Evolutionary conservation across 2,888 invertebrate genomes (phyloP).

Genomic region (Cancer borealis): DNA sequence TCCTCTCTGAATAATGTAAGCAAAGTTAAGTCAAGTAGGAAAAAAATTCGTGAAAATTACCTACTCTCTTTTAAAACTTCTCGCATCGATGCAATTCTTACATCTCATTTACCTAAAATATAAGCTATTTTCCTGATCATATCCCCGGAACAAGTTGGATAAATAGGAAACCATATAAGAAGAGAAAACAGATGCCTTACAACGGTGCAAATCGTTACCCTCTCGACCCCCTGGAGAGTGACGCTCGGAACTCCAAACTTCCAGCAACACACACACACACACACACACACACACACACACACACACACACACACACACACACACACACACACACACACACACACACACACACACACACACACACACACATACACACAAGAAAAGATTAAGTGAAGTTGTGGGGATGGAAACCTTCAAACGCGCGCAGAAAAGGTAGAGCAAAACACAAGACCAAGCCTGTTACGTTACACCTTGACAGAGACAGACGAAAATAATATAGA

Average conservation of each 20-base stretch:
- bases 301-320: neutral
- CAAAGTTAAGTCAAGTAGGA: neutral
- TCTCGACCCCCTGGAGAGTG: neutral
- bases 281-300: neutral
- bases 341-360: too few species aligned
- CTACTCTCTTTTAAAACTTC: neutral
- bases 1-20: neutral
- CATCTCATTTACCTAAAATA: neutral
- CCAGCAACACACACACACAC: neutral
- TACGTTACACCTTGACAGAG: conserved; percentile 38
- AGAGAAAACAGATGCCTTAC: neutral
- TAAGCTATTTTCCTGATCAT: neutral
- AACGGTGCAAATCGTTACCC: neutral
- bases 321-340: conserved; percentile 47
- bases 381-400: neutral
- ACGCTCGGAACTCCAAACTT: neutral
- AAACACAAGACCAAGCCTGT: conserved; percentile 25
- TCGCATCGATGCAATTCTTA: neutral
- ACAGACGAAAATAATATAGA: neutral
- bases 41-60: neutral
- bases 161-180: neutral
- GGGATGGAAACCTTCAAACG: neutral
- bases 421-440: neutral
- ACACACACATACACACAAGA: conserved; percentile 38
- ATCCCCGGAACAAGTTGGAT: neutral